phyloP scores from a whole-genome alignment of 2,113 vertebrate species.

The Otis tarda region DNA sequence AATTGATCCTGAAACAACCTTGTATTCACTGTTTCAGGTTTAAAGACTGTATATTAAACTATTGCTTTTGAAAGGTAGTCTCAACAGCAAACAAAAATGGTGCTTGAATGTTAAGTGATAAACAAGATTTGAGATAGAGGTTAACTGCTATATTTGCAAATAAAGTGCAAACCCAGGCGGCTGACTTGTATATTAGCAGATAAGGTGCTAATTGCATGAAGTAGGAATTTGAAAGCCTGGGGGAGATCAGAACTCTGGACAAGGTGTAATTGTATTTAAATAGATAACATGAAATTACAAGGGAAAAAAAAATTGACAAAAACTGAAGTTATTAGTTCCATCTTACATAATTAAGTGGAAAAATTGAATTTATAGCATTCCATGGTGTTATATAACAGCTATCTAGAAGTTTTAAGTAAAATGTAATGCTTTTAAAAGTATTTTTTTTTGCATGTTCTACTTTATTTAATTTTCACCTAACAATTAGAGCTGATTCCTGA shows the following conservation, averaged over 20 bases:
- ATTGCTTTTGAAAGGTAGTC: background rate
- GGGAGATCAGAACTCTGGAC: background rate
- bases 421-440: background rate
- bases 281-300: background rate
- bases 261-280: slow-evolving; percentile 9
- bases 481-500: slow-evolving; percentile 28
- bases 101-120: background rate
- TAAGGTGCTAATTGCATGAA: slow-evolving; percentile 28
- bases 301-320: background rate
- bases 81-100: background rate
- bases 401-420: slow-evolving; percentile 40
- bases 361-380: slow-evolving; percentile 32
- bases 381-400: background rate
- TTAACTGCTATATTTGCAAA: background rate
- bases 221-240: background rate
- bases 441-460: slow-evolving; percentile 14
- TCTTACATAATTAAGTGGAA: slow-evolving; percentile 38
- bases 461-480: slow-evolving; percentile 54
- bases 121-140: background rate
- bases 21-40: background rate
- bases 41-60: background rate
- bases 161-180: background rate
- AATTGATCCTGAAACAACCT: background rate
- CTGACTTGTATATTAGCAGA: background rate
- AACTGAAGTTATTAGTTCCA: slow-evolving; percentile 5